Conservation (phyloP, 2,113 vertebrate genomes). For the Steatornis caripensis region DNA sequence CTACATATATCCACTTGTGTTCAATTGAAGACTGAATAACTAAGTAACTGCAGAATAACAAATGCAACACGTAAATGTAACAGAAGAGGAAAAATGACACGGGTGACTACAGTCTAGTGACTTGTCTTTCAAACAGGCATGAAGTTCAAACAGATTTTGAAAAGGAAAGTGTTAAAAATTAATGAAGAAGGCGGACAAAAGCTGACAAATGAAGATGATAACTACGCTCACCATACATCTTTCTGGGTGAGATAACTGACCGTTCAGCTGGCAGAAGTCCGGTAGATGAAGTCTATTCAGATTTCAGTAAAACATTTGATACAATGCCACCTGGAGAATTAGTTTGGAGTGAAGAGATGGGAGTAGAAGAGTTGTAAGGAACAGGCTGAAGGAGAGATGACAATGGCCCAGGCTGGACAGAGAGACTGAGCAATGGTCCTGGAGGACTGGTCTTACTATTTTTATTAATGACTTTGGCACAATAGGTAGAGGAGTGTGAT, state of each 20-base stretch:
- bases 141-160: neutral
- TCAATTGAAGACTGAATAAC: neutral
- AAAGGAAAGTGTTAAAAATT: neutral
- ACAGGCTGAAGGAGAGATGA: neutral
- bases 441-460: neutral
- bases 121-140: neutral
- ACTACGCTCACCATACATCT: neutral
- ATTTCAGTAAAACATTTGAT: neutral
- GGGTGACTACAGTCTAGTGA: neutral
- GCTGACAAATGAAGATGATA: neutral
- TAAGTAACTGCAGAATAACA: neutral
- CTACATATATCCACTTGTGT: neutral
- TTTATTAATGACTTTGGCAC: neutral
- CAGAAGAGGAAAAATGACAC: neutral
- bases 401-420: neutral
- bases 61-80: neutral
- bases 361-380: neutral
- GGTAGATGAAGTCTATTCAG: neutral
- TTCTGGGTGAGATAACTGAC: neutral
- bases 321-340: neutral
- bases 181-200: neutral
- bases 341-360: neutral
- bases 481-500: neutral
- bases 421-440: accelerated
- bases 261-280: neutral